Conservation (phyloP, 1,140 invertebrate genomes). For the Aphaenogaster rudis region DNA sequence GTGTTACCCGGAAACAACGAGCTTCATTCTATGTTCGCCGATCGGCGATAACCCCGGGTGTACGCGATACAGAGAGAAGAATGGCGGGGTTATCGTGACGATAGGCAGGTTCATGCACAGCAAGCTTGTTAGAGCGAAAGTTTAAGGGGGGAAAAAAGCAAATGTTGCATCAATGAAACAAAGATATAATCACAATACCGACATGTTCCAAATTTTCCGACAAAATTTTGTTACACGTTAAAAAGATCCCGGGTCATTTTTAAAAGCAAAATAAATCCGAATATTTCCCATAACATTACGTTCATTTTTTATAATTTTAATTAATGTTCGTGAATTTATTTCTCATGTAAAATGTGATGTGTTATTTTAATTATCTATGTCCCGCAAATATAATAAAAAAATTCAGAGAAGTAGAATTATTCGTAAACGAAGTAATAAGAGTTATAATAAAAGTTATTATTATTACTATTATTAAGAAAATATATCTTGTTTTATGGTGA, state of each 20-base stretch:
- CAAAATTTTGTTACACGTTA: background rate
- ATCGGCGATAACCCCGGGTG: slow-evolving; percentile 61
- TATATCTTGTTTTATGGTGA: background rate
- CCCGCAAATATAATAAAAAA: background rate
- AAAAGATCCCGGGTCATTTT: background rate
- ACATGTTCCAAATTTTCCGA: background rate
- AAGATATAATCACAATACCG: background rate
- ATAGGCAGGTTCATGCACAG: slow-evolving; percentile 65
- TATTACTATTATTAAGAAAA: background rate
- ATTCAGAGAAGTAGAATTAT: background rate
- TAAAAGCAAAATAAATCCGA: background rate
- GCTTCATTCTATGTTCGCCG: slow-evolving; percentile 58
- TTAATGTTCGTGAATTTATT: background rate
- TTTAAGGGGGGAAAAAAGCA: background rate
- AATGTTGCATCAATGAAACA: slow-evolving; percentile 29
- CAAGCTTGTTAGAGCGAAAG: slow-evolving; percentile 13
- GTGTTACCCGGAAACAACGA: slow-evolving; percentile 70
- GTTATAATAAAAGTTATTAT: too few relatives aligned
- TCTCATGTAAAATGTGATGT: background rate
- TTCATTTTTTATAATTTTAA: background rate
- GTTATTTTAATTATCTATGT: background rate
- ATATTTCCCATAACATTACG: background rate
- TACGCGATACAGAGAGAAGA: slow-evolving; percentile 59
- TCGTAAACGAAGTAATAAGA: background rate
- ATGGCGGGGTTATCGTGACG: slow-evolving; percentile 67